Percentiles rank a stretch among this genome's conserved stretches.
These are phyloP conservation scores for Probaryconus sp. DNA, from an alignment of 1,140 invertebrate genomes.

Conservation along the genomic window DNA sequence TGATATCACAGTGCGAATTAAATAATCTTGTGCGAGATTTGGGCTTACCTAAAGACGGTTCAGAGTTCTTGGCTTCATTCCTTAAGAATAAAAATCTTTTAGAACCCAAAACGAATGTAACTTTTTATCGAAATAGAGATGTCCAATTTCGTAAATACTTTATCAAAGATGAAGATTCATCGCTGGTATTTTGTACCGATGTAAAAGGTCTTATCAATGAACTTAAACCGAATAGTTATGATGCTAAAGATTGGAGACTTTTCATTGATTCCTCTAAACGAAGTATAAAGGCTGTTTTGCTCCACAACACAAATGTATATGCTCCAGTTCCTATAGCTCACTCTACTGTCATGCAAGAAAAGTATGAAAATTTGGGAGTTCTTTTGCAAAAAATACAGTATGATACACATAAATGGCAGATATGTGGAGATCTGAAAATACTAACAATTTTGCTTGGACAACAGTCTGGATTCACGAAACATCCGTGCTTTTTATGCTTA, in stretches of 20 bases:
- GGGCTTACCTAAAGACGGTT: slow-evolving; percentile 59
- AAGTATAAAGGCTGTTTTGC: slow-evolving; percentile 61
- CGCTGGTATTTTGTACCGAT: slow-evolving; percentile 64
- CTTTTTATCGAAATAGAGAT: slow-evolving; percentile 46
- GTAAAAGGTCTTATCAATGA: slow-evolving; percentile 61
- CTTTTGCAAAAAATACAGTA: slow-evolving; percentile 60
- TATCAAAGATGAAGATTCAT: slow-evolving; percentile 30
- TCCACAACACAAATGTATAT: slow-evolving; percentile 61
- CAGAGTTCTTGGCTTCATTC: slow-evolving; percentile 60
- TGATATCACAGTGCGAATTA: slow-evolving; percentile 44
- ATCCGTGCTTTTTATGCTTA: slow-evolving; percentile 68
- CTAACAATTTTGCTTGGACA: slow-evolving; percentile 65
- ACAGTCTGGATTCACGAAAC: slow-evolving; percentile 55
- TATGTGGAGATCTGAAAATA: slow-evolving; percentile 69
- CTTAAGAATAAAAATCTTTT: slow-evolving; percentile 35
- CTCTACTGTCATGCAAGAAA: slow-evolving; percentile 55
- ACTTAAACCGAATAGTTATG: slow-evolving; percentile 39
- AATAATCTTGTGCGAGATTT: slow-evolving; percentile 66
- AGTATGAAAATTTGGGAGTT: slow-evolving; percentile 47
- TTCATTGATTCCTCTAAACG: slow-evolving; percentile 56
- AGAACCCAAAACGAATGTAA: slow-evolving; percentile 18
- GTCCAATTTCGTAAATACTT: slow-evolving; percentile 38
- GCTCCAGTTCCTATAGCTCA: slow-evolving; percentile 59
- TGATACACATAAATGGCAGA: slow-evolving; percentile 58
- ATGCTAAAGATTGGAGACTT: slow-evolving; percentile 56